phyloP scores from a whole-genome alignment of 2,113 vertebrate species.

The Pteropus alecto region DNA sequence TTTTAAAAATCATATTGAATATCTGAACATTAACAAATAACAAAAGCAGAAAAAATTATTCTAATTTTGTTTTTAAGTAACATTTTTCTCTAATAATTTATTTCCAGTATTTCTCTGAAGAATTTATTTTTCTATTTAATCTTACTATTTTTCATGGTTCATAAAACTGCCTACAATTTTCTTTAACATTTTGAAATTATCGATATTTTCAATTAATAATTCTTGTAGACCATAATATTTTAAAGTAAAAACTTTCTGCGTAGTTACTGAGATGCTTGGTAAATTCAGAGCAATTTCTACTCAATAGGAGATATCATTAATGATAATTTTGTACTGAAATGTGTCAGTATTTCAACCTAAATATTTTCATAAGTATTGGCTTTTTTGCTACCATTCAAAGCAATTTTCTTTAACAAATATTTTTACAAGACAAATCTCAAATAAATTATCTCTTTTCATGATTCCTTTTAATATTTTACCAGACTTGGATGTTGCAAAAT shows the following conservation, averaged over 20 bases:
- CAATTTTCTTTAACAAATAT: slow-evolving; percentile 16
- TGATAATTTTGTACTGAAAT: not conserved
- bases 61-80: not conserved
- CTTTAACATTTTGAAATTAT: not conserved
- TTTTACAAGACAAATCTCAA: slow-evolving; percentile 38
- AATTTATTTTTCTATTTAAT: not conserved
- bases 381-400: not conserved
- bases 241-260: not conserved
- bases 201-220: not conserved
- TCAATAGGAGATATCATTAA: not conserved
- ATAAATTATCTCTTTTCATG: slow-evolving; percentile 5
- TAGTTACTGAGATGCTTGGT: not conserved
- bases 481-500: slow-evolving; percentile 28
- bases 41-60: not conserved
- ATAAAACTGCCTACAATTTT: not conserved
- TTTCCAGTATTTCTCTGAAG: not conserved
- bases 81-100: not conserved
- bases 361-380: not conserved
- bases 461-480: slow-evolving; percentile 22
- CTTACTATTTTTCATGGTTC: not conserved
- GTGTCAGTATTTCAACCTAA: slow-evolving; percentile 4
- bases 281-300: not conserved
- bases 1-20: not conserved
- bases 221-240: not conserved
- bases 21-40: not conserved